These are phyloP conservation scores for Drosophila repleta DNA, from an alignment of 1,140 invertebrate genomes.

Conservation along the genomic window DNA sequence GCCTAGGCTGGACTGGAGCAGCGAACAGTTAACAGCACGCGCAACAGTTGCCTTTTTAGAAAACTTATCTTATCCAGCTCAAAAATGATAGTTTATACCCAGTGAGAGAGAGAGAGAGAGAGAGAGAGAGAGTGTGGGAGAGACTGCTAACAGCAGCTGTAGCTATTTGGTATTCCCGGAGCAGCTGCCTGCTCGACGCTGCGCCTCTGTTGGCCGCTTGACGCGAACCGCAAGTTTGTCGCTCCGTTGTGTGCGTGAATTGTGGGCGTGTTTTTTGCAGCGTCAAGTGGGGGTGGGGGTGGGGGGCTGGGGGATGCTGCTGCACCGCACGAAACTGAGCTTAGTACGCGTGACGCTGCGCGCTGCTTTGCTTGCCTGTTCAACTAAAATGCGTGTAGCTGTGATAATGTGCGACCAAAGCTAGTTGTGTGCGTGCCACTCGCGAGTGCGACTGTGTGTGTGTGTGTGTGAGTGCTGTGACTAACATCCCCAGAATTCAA, in stretches of 20 bases:
- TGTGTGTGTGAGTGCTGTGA: slow-evolving; percentile 39
- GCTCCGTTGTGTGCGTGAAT: slow-evolving; percentile 46
- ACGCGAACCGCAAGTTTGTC: slow-evolving; percentile 69
- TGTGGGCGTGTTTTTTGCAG: not conserved
- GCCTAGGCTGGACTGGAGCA: slow-evolving; percentile 10
- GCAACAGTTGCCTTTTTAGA: slow-evolving; percentile 21
- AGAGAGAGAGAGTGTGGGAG: not conserved
- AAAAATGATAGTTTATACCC: not conserved
- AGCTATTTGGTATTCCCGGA: not conserved
- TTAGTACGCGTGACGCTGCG: slow-evolving; percentile 70
- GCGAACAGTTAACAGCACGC: not conserved
- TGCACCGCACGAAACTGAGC: not conserved
- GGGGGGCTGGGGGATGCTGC: not conserved
- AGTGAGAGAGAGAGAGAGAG: not conserved
- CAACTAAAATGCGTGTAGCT: slow-evolving; percentile 75
- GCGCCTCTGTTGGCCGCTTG: slow-evolving; percentile 54
- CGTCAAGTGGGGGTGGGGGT: not conserved
- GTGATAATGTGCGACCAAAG: slow-evolving; percentile 71
- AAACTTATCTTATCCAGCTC: not conserved
- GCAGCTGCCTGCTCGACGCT: slow-evolving; percentile 41
- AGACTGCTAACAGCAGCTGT: not conserved
- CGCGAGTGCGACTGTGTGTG: slow-evolving; percentile 22
- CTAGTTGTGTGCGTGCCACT: slow-evolving; percentile 16
- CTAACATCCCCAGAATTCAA: slow-evolving; percentile 37
- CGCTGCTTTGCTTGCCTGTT: slow-evolving; percentile 71